Percentiles rank a stretch among this genome's conserved stretches.
These are phyloP conservation scores for Epinephelus coioides DNA, from an alignment of 2,797 vertebrate species.

Conservation along the genomic window DNA sequence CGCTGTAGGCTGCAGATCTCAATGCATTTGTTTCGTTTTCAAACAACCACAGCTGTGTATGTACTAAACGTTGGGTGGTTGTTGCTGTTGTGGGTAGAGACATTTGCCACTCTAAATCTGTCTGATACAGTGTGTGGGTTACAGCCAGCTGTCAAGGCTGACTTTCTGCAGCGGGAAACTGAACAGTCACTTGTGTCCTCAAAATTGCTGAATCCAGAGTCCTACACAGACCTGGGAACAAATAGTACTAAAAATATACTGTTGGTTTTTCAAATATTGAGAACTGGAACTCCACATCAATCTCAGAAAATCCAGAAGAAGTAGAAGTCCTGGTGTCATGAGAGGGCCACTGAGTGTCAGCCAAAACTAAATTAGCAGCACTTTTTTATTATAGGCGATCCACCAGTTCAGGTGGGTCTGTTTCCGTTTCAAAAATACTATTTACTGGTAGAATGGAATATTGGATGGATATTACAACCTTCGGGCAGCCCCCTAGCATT, in stretches of 20 bases:
- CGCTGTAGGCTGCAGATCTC: slow-evolving; percentile 11
- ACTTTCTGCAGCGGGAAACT: slow-evolving; percentile 9
- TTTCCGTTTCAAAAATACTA: not conserved
- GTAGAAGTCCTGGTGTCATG: not conserved
- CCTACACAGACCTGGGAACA: not conserved
- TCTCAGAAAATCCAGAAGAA: not conserved
- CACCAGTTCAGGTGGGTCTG: not conserved
- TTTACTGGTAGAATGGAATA: not conserved
- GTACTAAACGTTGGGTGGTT: not conserved
- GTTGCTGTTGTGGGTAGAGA: slow-evolving; percentile 35
- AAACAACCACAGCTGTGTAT: slow-evolving; percentile 7
- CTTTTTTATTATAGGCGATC: not conserved
- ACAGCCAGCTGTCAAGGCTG: slow-evolving; percentile 29
- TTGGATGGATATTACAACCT: too few relatives aligned
- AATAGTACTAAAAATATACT: too few relatives aligned
- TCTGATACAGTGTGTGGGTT: slow-evolving; percentile 36
- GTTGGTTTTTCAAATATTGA: not conserved
- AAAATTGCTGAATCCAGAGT: slow-evolving; percentile 1
- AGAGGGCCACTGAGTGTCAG: not conserved
- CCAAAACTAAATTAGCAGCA: not conserved
- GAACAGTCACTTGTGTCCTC: not conserved
- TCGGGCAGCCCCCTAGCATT: too few relatives aligned
- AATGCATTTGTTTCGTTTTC: not conserved
- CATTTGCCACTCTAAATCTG: slow-evolving; percentile 30
- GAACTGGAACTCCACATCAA: not conserved